These are phyloP conservation scores for Cyanoramphus novaezelandiae DNA, from an alignment of 2,113 vertebrate species.

Conservation along the genomic window DNA sequence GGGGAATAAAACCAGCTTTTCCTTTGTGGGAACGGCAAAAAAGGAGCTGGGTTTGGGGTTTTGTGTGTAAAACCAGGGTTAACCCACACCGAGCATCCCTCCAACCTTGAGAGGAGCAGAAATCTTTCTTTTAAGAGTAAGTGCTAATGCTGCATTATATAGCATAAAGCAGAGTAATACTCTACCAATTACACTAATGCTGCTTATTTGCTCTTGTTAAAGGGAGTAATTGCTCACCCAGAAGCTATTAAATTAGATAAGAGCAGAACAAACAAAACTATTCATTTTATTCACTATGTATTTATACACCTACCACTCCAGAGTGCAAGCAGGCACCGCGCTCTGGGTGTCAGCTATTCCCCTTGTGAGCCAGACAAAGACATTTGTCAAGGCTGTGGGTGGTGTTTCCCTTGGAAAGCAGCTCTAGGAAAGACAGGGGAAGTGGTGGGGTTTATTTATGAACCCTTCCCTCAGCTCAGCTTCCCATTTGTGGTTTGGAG, in stretches of 20 bases:
- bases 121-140: background rate
- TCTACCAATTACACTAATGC: constrained; percentile 46
- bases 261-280: constrained; percentile 63
- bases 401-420: background rate
- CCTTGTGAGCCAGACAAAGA: background rate
- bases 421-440: background rate
- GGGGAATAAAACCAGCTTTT: accelerated
- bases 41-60: background rate
- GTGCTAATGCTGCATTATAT: background rate
- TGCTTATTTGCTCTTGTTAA: constrained; percentile 45
- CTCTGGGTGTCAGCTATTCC: background rate
- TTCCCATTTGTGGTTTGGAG: background rate
- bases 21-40: background rate
- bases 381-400: background rate
- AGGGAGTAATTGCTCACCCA: constrained; percentile 59
- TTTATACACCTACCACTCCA: constrained; percentile 34
- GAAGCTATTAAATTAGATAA: constrained; percentile 60
- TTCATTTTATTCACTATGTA: constrained; percentile 45
- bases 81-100: background rate
- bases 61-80: background rate
- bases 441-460: background rate
- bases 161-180: background rate
- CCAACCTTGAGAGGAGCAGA: background rate
- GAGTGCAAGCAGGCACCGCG: background rate
- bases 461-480: background rate